Base-by-base conservation (phyloP, 2,888 invertebrate species). In the Troides aeacus region DNA sequence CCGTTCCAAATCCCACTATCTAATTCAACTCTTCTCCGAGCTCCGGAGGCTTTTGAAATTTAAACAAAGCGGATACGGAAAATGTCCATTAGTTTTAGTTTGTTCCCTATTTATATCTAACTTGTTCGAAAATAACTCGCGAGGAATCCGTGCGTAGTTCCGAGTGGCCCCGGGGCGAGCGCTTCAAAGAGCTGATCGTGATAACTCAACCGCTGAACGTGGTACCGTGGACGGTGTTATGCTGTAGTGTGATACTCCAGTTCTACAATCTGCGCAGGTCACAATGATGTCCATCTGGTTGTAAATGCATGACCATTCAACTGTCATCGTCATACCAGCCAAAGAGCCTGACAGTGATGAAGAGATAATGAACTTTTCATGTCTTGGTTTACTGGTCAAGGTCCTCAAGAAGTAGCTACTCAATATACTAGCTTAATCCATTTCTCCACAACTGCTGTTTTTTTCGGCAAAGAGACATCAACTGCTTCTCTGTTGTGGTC, bases 161-260 rank as follows among this genome's bases (percentile, higher is more conserved):
- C 79, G 77, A 78, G 76, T 77, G 73, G 82, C 86, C 81, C 46
- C 73, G 74, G 71, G 83, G 84, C 82, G 77, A 68, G 75, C 72
- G 79, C 77, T 81, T 87, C 87, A 88, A 87, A 89, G 88, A 86
- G 81, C 83, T 80, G 85, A 89, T 89, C 87, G 83, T 82, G 89
- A 89, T 89, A 88, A 83, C 83, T 75, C 76, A 76, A 71, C 78
- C 75, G 78, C 80, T 77, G 82, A 81, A 81, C 81, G 78, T 74
- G 77, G 81, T 77, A 78, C 76, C 73, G 73, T 75, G 82, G 79
- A 79, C 59, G 53, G 74, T 62, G 60, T 72, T 74, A 84, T 84
- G 77, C 76, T 68, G 64, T 18, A 76, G 24, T 21, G 65, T 66
- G 57, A 64, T 10, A 73, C 63, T 60, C 21, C 2, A 64, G 4